Base-by-base conservation (phyloP, 1,140 invertebrate genomes). In the Drosophila varians region DNA sequence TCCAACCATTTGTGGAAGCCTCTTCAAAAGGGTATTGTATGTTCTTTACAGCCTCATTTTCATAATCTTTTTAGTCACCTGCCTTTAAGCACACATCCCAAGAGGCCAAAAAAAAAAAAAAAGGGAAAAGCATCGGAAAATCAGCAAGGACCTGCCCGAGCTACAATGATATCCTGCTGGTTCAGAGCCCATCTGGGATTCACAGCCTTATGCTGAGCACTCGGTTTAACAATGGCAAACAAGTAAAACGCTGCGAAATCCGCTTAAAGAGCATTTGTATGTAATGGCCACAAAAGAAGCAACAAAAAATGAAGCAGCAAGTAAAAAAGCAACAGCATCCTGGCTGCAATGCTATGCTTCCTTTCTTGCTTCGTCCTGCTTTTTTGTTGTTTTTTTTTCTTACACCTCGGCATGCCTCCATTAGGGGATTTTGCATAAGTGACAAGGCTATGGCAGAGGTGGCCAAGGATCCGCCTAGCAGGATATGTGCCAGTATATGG, bases 221-320 rank as follows among this genome's bases (percentile, higher is more conserved):
- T 87, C 82, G 80, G 82, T 86, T 86, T 87, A 80, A 86, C 80
- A 86, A 86, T 87, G 80, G 82, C 82, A 86, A 86, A 86, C 82
- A 86, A 86, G 73, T 82, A 86, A 87, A 86, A 75, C 69, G 77
- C 69, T 62, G 52, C 77, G 62, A 82, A 86, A 86, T 82, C 82
- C 82, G 82, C 82, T 86, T 87, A 86, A 86, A 86, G 80, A 86
- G 82, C 82, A 87, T 87, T 86, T 86, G 82, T 87, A 74, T 86
- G 80, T 86, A 72, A 84, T 58, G 64, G 70, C 70, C 74, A 75
- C 61, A 86, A 66, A 57, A 55, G 51, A 48, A 60, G 47, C 45
- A 14, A 38, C 21, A 60, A 31, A 47, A 60, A 54, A 26, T 7
- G 19, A 71, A 64, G 42, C 19, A 42, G 43, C 28, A 25, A 43